Base-by-base conservation (phyloP, 1,140 invertebrate genomes). In the Zaprionus gabonicus region DNA sequence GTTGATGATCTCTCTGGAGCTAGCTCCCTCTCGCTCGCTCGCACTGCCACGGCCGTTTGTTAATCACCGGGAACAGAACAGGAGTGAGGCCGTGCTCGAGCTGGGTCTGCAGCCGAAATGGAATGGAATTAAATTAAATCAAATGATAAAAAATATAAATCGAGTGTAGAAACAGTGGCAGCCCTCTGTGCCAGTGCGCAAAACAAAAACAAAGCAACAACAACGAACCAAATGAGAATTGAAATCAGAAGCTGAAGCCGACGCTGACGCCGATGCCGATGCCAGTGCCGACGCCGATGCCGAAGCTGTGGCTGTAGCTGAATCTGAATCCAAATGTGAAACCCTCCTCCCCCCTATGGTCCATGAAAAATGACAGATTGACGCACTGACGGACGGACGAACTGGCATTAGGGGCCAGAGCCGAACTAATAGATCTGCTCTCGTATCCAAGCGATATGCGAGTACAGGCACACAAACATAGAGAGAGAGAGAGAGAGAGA, bases 101-200 rank as follows among this genome's bases (percentile, higher is more conserved):
- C 46, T 27, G 49, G 74, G 77, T 65, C 68, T 73, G 78, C 80
- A 82, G 57, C 80, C 80, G 67, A 82, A 83, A 83, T 87, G 83
- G 66, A 86, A 86, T 84, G 85, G 78, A 88, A 88, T 90, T 90
- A 80, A 88, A 88, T 90, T 90, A 84, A 88, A 88, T 90, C 85
- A 88, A 88, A 88, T 90, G 85, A 88, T 90, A 88, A 88, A 88
- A 88, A 88, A 88, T 90, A 88, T 90, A 88, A 88, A 88, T 87
- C 84, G 84, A 88, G 84, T 81, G 84, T 88, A 87, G 85, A 84
- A 87, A 87, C 84, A 87, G 84, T 73, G 75, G 81, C 85, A 83
- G 81, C 81, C 84, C 84, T 87, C 84, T 88, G 84, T 87, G 78
- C 66, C 60, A 62, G 63, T 63, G 62, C 53, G 36, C 64, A 20